These are phyloP conservation scores for Heliconius aoede DNA, from an alignment of 2,888 invertebrate species.

Conservation along the genomic window DNA sequence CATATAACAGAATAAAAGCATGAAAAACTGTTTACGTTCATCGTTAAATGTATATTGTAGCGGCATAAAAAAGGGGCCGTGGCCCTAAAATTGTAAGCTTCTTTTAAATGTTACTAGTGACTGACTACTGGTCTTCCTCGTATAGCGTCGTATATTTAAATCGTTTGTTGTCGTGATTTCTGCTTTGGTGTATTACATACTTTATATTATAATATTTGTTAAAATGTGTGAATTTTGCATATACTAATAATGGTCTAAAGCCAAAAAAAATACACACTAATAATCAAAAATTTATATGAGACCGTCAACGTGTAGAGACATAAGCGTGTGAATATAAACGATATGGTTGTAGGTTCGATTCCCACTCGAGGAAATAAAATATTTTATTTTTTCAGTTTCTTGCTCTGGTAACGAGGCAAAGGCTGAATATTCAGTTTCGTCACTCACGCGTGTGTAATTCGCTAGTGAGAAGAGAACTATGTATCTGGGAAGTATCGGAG, in stretches of 20 bases:
- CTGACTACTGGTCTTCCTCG: neutral
- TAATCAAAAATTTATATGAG: too few species aligned
- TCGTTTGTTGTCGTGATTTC: neutral
- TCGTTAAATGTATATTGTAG: constrained; percentile 19
- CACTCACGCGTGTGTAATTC: neutral
- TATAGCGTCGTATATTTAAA: neutral
- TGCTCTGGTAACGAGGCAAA: neutral
- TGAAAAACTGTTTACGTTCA: constrained; percentile 20
- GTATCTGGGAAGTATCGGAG: neutral
- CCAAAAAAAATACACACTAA: too few species aligned
- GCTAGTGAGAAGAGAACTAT: neutral
- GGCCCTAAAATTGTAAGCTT: neutral
- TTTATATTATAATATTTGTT: neutral
- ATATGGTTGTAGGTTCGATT: neutral
- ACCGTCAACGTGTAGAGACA: neutral
- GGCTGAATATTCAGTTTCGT: neutral
- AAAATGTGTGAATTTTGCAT: too few species aligned
- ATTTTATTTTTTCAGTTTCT: neutral
- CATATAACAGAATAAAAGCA: constrained; percentile 2
- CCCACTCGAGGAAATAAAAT: neutral
- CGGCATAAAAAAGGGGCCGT: neutral
- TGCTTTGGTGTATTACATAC: too few species aligned
- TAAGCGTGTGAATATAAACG: neutral
- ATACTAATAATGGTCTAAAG: too few species aligned
- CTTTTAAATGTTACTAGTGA: neutral